Evolutionary conservation across 2,113 vertebrate genomes (phyloP).

Genomic region (Rhadina sibilatrix): DNA sequence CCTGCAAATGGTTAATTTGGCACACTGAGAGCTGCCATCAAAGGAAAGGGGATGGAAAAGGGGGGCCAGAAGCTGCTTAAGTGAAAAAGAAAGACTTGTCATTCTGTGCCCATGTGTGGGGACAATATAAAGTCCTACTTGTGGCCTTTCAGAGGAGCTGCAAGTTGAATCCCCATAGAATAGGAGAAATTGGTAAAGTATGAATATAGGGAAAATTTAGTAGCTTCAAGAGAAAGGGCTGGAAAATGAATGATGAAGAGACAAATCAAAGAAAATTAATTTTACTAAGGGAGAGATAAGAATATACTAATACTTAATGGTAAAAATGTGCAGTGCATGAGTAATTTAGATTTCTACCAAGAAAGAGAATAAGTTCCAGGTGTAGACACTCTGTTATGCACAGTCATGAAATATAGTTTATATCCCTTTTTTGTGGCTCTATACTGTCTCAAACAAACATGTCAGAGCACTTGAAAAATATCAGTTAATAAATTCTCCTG

Average conservation of each 20-base stretch:
- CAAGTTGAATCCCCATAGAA: not conserved
- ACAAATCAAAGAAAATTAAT: not conserved
- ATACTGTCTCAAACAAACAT: not conserved
- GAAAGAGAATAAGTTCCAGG: not conserved
- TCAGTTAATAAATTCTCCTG: not conserved
- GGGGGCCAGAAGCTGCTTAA: not conserved
- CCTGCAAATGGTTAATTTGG: not conserved
- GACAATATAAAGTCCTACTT: not conserved
- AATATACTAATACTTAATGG: not conserved
- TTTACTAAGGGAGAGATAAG: not conserved
- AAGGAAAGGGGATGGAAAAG: not conserved
- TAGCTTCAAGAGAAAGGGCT: not conserved
- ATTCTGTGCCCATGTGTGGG: not conserved
- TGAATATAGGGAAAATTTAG: not conserved
- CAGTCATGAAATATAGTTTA: not conserved
- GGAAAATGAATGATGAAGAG: not conserved
- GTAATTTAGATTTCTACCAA: not conserved
- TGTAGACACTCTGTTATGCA: not conserved
- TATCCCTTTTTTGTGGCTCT: not conserved
- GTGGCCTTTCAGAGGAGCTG: not conserved
- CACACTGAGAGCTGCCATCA: not conserved
- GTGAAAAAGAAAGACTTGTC: not conserved
- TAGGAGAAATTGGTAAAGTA: not conserved
- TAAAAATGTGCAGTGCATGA: not conserved
- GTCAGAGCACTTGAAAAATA: not conserved